Evolutionary conservation across 2,797 vertebrate genomes (phyloP).

Genomic region (Spondyliosoma cantharus): DNA sequence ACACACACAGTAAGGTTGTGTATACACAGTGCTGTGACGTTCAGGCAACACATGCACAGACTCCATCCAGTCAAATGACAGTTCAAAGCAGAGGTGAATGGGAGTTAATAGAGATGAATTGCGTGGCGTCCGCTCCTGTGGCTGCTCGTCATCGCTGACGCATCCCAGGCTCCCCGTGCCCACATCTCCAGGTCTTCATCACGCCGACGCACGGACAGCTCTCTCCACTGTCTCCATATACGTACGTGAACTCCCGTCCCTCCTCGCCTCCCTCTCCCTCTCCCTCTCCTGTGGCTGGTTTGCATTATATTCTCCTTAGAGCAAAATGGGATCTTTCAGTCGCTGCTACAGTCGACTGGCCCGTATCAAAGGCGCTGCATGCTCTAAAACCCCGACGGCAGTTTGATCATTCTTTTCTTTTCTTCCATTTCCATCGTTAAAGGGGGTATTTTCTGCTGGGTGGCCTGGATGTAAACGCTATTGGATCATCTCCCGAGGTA

Average conservation of each 20-base stretch:
- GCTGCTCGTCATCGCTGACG: conserved; percentile 73
- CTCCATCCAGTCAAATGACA: conserved; percentile 55
- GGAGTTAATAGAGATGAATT: conserved; percentile 79
- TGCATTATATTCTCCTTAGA: conserved; percentile 76
- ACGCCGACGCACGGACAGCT: conserved; percentile 53
- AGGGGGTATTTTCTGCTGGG: conserved; percentile 69
- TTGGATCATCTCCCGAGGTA: conserved; percentile 66
- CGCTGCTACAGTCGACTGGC: conserved; percentile 63
- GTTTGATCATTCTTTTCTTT: conserved; percentile 66
- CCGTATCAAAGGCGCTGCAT: conserved; percentile 72
- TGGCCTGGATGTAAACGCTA: conserved; percentile 66
- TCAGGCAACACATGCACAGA: conserved; percentile 18
- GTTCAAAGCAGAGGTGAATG: conserved; percentile 77
- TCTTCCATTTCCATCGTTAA: conserved; percentile 67
- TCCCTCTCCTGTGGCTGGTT: conserved; percentile 58
- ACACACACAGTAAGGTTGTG: conserved; percentile 32
- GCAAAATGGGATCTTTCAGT: conserved; percentile 73
- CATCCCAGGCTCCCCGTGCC: conserved; percentile 63
- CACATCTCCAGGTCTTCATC: conserved; percentile 71
- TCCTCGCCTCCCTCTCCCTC: neutral
- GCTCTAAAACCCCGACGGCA: conserved; percentile 62
- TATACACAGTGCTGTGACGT: conserved; percentile 20
- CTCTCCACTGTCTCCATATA: conserved; percentile 44
- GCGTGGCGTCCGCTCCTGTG: conserved; percentile 56
- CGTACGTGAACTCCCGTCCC: conserved; percentile 32